Evolutionary conservation across 2,888 invertebrate genomes (phyloP), one percentile per base, ranked within the genome.

Genomic region (Drosophila tripunctata): DNA sequence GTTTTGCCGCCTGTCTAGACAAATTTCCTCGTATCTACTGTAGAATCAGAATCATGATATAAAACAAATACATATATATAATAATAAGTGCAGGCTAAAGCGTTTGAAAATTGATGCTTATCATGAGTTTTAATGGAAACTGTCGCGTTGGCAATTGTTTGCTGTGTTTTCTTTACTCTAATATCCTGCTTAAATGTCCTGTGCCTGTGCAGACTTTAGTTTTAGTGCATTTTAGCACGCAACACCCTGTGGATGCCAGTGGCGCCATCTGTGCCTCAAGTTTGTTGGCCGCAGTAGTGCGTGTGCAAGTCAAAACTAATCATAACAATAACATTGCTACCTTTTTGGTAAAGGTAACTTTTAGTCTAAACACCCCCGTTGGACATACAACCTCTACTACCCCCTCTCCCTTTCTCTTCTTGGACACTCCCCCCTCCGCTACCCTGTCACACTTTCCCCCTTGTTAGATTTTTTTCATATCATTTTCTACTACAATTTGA

Each of bases 101-200:
- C 56, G 74, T 47, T 67, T 67, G 36, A 54, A 68, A 64, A 27
- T 63, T 47, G 73, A 72, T 75, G 36, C 38, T 60, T 45, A 65
- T 75, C 68, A 67, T 41, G 58, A 12, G 58, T 63, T 66, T 75
- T 63, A 72, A 67, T 75, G 51, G 47, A 31, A 27, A 5, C 31
- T 17, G 36, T 19, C 30, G 38, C 27, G 57, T 54, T 36, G 68
- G 76, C 64, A 62, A 63, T 72, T 35, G 68, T 75, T 12, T 44
- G n/a, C n/a, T n/a, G n/a, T 27, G 24, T 27, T 27, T 27, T 27
- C 27, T 10, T 10, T 27, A 27, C 38, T 71, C 56, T 48, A 76
- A 81, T 84, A 78, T 84, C 76, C 82, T 78, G 78, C 67, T 74
- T 67, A 75, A 80, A 73, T 80, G 73, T 52, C 8, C 30, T 24